Conservation (phyloP, 2,113 vertebrate species). For the Nesogale talazaci region DNA sequence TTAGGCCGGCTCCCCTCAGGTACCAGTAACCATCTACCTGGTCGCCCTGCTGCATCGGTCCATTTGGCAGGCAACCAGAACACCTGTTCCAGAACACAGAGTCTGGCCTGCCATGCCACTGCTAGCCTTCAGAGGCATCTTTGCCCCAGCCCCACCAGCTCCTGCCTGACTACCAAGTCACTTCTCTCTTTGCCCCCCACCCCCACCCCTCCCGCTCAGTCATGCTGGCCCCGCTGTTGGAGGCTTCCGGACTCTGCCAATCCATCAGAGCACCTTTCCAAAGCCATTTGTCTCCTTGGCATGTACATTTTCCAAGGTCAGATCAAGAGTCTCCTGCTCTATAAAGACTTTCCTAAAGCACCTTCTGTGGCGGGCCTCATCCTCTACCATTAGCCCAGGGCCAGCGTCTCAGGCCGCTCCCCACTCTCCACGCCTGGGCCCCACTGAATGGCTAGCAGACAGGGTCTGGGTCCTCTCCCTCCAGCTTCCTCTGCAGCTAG, state of each 20-base stretch:
- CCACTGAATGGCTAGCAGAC: neutral
- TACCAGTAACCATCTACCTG: neutral
- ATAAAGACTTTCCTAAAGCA: neutral
- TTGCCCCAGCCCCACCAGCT: neutral
- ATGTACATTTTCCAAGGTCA: neutral
- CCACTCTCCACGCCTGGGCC: neutral
- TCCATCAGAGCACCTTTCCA: neutral
- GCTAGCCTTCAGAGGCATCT: neutral
- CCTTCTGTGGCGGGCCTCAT: neutral
- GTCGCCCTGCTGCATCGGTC: fast-evolving
- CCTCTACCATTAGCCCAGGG: neutral
- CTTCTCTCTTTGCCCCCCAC: neutral
- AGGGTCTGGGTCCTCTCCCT: neutral
- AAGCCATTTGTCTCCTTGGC: neutral
- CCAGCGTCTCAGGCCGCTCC: neutral
- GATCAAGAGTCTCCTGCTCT: neutral
- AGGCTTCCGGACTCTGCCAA: neutral
- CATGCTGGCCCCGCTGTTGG: neutral
- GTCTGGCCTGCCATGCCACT: neutral
- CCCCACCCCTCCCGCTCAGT: too few relatives aligned
- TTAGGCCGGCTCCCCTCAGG: neutral
- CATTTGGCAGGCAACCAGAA: neutral
- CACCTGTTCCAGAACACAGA: neutral
- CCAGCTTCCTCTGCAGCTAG: neutral
- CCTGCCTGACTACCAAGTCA: neutral